phyloP scores from a whole-genome alignment of 2,888 invertebrate species.

The Scaptomyza caliginosa region DNA sequence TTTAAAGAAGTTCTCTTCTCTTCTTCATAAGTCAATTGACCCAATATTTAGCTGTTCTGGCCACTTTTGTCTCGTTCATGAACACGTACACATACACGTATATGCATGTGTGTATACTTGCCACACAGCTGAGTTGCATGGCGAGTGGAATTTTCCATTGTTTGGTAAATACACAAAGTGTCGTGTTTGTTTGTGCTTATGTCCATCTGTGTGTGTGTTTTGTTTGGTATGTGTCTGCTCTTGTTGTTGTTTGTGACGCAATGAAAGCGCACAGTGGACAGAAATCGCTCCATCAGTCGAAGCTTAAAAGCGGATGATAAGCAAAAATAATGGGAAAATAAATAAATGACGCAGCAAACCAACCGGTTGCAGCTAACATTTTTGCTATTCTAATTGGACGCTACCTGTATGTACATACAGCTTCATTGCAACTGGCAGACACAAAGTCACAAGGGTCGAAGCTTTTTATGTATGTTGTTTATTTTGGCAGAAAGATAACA shows the following conservation, averaged over 20 bases:
- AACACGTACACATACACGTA: neutral
- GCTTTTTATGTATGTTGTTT: conserved; percentile 26
- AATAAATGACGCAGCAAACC: conserved; percentile 20
- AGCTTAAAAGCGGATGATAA: conserved; percentile 11
- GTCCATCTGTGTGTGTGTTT: conserved; percentile 3
- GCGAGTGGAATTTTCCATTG: conserved; percentile 73
- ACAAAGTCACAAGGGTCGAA: conserved; percentile 38
- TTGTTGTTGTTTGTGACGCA: conserved; percentile 47
- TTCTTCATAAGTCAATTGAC: conserved; percentile 27
- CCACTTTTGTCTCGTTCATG: conserved; percentile 6
- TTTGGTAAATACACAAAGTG: conserved; percentile 43
- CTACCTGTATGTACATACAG: neutral
- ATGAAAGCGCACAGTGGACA: conserved; percentile 15
- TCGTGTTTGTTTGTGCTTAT: neutral
- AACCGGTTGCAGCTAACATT: conserved; percentile 21
- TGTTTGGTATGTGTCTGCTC: neutral
- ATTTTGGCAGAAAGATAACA: conserved; percentile 50
- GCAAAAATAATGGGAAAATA: conserved; percentile 10
- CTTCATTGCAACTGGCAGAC: conserved; percentile 7
- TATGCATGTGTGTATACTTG: conserved; percentile 16
- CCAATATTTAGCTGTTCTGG: conserved; percentile 36
- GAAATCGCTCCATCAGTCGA: neutral
- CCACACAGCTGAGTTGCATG: conserved; percentile 55
- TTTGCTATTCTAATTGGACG: conserved; percentile 1
- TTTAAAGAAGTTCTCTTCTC: neutral